phyloP scores from a whole-genome alignment of 2,113 vertebrate species.

The Anarrhichthys ocellatus region DNA sequence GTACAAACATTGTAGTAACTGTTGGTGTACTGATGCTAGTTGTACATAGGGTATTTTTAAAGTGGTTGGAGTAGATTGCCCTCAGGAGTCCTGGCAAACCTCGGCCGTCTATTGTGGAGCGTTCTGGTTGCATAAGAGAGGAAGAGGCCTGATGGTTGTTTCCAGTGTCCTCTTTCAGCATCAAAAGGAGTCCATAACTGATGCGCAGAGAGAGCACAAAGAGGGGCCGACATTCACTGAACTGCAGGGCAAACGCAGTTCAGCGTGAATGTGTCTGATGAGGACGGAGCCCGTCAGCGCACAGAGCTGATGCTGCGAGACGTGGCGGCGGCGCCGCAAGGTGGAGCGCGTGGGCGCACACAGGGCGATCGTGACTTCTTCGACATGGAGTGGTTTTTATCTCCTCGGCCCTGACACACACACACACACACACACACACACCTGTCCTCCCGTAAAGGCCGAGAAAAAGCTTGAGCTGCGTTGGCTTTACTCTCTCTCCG shows the following conservation, averaged over 20 bases:
- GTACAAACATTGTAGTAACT: not conserved
- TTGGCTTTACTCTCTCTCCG: not conserved
- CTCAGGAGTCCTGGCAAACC: not conserved
- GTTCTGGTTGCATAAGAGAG: slow-evolving; percentile 27
- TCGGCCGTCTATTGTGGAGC: not conserved
- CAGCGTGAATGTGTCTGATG: slow-evolving; percentile 42
- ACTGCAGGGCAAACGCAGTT: slow-evolving; percentile 52
- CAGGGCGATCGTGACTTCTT: slow-evolving; percentile 4
- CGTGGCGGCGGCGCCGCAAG: slow-evolving; percentile 44
- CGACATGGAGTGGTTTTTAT: not conserved
- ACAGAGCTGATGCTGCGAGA: slow-evolving; percentile 59
- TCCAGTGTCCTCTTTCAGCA: slow-evolving; percentile 21
- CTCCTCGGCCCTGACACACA: not conserved
- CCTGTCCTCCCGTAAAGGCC: not conserved
- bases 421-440: no score
- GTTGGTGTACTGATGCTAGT: not conserved
- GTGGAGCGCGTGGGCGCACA: not conserved
- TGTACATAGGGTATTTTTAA: not conserved
- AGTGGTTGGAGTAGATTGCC: not conserved
- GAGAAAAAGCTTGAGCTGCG: not conserved
- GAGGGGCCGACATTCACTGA: slow-evolving; percentile 54
- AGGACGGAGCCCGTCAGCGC: slow-evolving; percentile 49
- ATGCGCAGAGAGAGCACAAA: slow-evolving; percentile 15
- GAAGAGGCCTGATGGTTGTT: slow-evolving; percentile 15
- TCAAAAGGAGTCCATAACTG: slow-evolving; percentile 37